Conservation (phyloP, 2,888 invertebrate species). For the Cryptus armator region DNA sequence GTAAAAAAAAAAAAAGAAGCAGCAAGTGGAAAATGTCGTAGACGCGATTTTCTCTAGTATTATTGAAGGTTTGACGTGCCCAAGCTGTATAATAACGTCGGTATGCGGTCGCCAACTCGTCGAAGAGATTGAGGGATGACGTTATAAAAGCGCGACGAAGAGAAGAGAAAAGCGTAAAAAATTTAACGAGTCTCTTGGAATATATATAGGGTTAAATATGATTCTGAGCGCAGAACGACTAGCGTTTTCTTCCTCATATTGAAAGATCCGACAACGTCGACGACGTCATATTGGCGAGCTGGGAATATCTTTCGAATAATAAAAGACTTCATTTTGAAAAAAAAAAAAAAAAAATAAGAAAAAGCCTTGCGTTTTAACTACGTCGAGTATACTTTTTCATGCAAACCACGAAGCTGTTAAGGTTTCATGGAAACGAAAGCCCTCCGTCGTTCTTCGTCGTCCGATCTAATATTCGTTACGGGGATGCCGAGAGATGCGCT, state of each 20-base stretch:
- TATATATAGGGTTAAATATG: conserved; percentile 1
- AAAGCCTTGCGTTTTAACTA: neutral
- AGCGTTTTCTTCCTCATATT: conserved; percentile 8
- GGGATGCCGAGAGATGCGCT: neutral
- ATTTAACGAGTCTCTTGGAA: neutral
- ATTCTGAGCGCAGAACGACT: neutral
- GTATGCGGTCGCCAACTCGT: neutral
- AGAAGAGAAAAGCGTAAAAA: conserved; percentile 1
- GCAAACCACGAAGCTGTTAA: neutral
- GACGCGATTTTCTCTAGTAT: conserved; percentile 42
- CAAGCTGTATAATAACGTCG: neutral
- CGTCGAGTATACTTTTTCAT: conserved; percentile 18
- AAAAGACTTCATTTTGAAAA: conserved; percentile 1
- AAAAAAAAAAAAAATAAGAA: neutral
- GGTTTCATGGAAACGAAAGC: neutral
- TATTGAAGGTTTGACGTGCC: conserved; percentile 66
- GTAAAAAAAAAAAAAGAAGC: conserved; percentile 64
- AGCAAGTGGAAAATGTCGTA: conserved; percentile 35
- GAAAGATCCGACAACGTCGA: conserved; percentile 2
- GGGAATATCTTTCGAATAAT: conserved; percentile 5
- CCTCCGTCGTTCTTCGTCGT: neutral
- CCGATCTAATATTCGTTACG: conserved; percentile 5
- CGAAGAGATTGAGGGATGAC: neutral
- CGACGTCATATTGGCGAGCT: conserved; percentile 5
- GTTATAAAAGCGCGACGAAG: neutral